Percentiles rank a stretch among this genome's conserved stretches.
These are phyloP conservation scores for Rosalia funebris DNA, from an alignment of 2,888 invertebrate genomes.

Conservation along the genomic window DNA sequence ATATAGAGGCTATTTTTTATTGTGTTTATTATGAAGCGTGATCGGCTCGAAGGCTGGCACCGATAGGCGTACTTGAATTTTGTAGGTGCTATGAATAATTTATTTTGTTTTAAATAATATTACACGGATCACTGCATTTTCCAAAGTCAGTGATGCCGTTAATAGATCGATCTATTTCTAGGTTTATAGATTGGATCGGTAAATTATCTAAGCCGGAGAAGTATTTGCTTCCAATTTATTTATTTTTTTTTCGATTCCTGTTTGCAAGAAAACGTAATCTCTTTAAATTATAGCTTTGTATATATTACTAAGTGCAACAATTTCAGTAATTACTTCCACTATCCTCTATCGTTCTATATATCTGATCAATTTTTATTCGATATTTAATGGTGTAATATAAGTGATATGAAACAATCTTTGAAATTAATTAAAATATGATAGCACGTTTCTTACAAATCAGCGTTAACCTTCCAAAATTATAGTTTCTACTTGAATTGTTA, in stretches of 20 bases:
- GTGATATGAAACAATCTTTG: no score
- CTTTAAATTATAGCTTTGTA: no score
- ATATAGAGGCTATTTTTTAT: conserved; percentile 8
- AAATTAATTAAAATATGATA: no score
- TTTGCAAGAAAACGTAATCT: no score
- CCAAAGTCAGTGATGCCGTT: conserved; percentile 7
- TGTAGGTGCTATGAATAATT: conserved; percentile 13
- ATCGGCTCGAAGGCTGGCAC: neutral
- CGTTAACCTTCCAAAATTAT: no score
- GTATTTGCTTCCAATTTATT: neutral
- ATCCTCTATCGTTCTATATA: no score
- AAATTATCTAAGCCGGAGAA: neutral
- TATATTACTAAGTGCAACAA: no score
- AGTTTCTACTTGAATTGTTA: no score
- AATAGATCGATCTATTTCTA: conserved; percentile 8
- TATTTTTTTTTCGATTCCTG: neutral
- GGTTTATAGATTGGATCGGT: neutral
- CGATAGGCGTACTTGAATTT: conserved; percentile 10
- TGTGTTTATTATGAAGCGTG: conserved; percentile 1
- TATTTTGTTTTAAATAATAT: conserved; percentile 14
- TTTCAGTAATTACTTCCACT: no score
- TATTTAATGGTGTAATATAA: no score
- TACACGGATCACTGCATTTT: conserved; percentile 16
- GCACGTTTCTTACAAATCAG: no score
- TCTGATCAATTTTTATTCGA: no score